These are phyloP conservation scores for Donacobius atricapilla DNA, from an alignment of 2,113 vertebrate species.

Conservation along the genomic window DNA sequence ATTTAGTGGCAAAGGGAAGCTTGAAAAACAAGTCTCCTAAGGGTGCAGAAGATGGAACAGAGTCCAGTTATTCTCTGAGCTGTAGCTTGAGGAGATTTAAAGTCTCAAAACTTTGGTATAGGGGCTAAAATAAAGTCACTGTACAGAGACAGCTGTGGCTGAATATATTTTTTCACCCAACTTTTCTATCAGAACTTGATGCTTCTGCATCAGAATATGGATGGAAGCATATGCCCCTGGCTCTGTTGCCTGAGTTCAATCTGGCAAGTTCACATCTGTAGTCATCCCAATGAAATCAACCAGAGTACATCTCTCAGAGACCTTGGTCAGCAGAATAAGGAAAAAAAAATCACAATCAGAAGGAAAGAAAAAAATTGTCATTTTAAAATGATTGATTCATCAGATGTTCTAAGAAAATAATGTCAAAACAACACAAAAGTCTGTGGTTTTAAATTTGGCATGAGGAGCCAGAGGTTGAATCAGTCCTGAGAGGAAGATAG, in stretches of 20 bases:
- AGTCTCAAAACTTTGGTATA: not conserved
- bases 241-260: accelerated
- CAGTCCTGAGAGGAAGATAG: not conserved
- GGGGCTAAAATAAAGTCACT: not conserved
- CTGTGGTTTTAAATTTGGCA: not conserved
- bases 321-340: not conserved
- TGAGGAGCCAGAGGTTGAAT: not conserved
- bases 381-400: not conserved
- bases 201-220: not conserved
- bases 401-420: not conserved
- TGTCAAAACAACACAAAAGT: not conserved
- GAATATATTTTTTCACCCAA: not conserved
- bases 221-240: not conserved
- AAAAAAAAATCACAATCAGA: not conserved
- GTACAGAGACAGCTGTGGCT: not conserved
- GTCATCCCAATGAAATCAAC: not conserved
- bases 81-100: not conserved
- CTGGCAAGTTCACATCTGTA: not conserved
- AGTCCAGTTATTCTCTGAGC: not conserved
- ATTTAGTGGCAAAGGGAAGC: not conserved
- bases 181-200: not conserved
- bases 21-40: not conserved
- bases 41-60: not conserved
- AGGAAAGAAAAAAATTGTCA: not conserved
- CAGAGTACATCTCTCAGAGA: not conserved